Percentiles rank a stretch among this genome's conserved stretches.
These are phyloP conservation scores for Cantharis nigra DNA, from an alignment of 2,888 invertebrate genomes.

Conservation along the genomic window DNA sequence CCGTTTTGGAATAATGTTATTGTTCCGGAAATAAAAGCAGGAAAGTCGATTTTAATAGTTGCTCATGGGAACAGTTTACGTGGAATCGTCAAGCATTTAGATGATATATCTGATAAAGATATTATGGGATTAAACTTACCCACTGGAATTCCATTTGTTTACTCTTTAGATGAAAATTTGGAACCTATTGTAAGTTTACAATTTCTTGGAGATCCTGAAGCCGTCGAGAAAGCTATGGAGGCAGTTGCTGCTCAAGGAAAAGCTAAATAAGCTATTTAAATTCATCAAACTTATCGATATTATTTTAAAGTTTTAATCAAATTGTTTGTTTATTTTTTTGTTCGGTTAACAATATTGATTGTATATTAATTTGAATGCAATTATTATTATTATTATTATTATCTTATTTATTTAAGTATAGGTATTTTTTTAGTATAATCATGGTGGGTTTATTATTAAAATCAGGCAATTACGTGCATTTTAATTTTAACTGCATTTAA, in stretches of 20 bases:
- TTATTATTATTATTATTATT: background rate
- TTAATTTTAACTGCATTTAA: too few relatives aligned
- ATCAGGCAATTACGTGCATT: too few relatives aligned
- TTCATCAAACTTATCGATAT: background rate
- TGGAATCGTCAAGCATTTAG: constrained; percentile 87
- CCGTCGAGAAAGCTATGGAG: constrained; percentile 75
- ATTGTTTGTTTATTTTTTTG: background rate
- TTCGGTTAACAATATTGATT: background rate
- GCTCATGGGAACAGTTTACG: constrained; percentile 89
- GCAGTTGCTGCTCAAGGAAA: constrained; percentile 81
- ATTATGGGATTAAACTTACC: constrained; percentile 79
- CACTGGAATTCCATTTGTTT: constrained; percentile 80
- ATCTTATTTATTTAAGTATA: too few relatives aligned
- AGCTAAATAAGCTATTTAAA: constrained; percentile 61
- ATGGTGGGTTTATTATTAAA: too few relatives aligned
- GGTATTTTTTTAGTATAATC: too few relatives aligned
- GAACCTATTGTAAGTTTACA: constrained; percentile 72
- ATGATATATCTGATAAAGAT: constrained; percentile 71
- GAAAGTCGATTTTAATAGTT: constrained; percentile 80
- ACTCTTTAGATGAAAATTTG: constrained; percentile 72
- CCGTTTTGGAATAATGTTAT: constrained; percentile 91
- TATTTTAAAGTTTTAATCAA: background rate
- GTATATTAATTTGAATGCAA: background rate
- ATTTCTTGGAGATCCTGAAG: constrained; percentile 79
- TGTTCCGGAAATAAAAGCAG: constrained; percentile 83